A percentile compares a stretch with the other conserved stretches of the same genome.
Evolutionary conservation across 2,113 vertebrate genomes (phyloP).

Genomic region (Platichthys stellatus): DNA sequence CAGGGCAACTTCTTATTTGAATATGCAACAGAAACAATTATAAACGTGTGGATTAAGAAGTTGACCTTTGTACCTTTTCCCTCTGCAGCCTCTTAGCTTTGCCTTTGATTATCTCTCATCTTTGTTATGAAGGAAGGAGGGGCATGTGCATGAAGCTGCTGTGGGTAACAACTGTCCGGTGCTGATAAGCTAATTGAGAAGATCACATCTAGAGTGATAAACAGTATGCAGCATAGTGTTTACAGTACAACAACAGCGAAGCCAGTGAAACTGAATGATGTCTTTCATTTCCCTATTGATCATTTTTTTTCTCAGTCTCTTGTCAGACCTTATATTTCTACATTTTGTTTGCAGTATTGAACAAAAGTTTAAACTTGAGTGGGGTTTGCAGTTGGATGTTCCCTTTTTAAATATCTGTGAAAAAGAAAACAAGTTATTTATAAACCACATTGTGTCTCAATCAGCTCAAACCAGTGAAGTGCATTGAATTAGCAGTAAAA

Average conservation of each 20-base stretch:
- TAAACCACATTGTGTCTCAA: too few species aligned
- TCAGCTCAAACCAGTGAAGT: too few species aligned
- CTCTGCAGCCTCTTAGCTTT: not conserved
- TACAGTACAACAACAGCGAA: too few species aligned
- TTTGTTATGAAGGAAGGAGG: not conserved
- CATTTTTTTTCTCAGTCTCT: not conserved
- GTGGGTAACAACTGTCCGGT: not conserved
- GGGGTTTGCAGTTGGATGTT: too few species aligned
- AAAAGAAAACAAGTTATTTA: too few species aligned
- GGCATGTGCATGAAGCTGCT: not conserved
- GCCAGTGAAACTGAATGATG: not conserved
- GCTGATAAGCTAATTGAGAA: not conserved
- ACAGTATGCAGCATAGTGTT: not conserved
- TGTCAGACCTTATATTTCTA: not conserved
- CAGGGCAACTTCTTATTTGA: too few species aligned
- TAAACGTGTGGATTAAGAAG: not conserved
- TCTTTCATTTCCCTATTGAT: not conserved
- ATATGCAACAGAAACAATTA: too few species aligned
- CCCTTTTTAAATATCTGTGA: too few species aligned
- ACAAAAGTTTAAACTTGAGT: too few species aligned
- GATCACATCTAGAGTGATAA: not conserved
- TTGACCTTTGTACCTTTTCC: not conserved
- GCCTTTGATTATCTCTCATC: not conserved
- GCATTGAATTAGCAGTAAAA: too few species aligned
- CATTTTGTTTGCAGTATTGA: too few species aligned